Evolutionary conservation across 2,888 invertebrate genomes (phyloP), one percentile per base, ranked within the genome.

Genomic region (Malacosoma neustria): DNA sequence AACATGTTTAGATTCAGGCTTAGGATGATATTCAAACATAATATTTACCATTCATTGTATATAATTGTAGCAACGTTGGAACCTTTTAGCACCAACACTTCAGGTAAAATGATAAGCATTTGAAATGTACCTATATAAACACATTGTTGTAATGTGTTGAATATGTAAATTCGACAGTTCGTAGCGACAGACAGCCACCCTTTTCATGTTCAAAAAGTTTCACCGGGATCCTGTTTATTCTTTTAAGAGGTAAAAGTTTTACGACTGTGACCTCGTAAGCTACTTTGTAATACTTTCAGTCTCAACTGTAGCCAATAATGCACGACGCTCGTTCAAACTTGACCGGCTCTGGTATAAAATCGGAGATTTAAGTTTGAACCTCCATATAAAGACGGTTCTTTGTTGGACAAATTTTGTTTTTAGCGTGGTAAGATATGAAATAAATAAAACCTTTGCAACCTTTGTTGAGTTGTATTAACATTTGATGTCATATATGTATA

Each of bases 271-370:
- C 51, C 48, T 45, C 49, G 48, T 58, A 57, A 61, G 54, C 54
- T 48, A 50, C 49, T 61, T 55, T 57, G 52, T 54, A 51, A 52
- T 55, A 49, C 52, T 58, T 59, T 48, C 40, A 45, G 37, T 38
- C 38, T 40, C 39, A 46, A 40, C 36, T 35, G 36, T 40, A 53
- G 41, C 42, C 43, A 48, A 41, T 53, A 45, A 47, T 41, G 42
- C 35, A 36, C 34, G 34, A 36, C 36, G 43, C 44, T 52, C 43
- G 36, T 43, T 40, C 22, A 39, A 40, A 47, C 36, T 37, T 36
- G 35, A 37, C 38, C 40, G n/a, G 31, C 32, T 39, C 34, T 15
- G 11, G 22, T 22, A 22, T 22, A 6, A 22, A 22, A 22, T 22
- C 22, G 22, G 5, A 22, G 9, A 9, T 22, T 22, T 7, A 22